Percentiles rank a stretch among this genome's conserved stretches.
These are phyloP conservation scores for Ceyx melanurus DNA, from an alignment of 2,113 vertebrate species.

Conservation along the genomic window DNA sequence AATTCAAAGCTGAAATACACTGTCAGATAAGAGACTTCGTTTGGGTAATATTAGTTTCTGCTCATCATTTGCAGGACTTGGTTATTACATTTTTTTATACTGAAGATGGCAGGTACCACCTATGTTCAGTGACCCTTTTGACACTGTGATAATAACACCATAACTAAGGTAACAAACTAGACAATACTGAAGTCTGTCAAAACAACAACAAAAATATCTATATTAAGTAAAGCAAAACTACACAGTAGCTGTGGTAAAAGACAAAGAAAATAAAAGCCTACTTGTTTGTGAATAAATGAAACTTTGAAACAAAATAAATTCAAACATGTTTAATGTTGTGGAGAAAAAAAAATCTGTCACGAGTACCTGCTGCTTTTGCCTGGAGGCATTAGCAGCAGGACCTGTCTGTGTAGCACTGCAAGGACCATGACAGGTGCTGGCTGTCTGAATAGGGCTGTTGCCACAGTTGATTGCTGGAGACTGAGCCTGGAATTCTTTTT, in stretches of 20 bases:
- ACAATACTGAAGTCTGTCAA: not conserved
- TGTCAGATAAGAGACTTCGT: not conserved
- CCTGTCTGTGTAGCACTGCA: not conserved
- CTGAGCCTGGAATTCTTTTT: not conserved
- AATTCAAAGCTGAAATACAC: not conserved
- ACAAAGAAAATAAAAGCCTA: not conserved
- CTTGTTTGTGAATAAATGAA: not conserved
- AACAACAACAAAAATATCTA: not conserved
- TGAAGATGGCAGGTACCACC: not conserved
- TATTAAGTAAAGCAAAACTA: not conserved
- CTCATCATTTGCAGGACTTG: not conserved
- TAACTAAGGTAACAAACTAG: not conserved
- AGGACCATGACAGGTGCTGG: fast-evolving
- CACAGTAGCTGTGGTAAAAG: not conserved
- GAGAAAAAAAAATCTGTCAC: not conserved
- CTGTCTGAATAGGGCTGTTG: fast-evolving
- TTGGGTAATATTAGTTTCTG: not conserved
- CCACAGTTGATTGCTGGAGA: not conserved
- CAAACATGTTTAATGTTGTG: not conserved
- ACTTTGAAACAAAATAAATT: not conserved
- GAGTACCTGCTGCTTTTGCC: not conserved
- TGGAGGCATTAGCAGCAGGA: not conserved
- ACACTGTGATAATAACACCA: not conserved
- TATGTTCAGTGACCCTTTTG: not conserved
- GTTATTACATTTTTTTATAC: not conserved